Evolutionary conservation across 2,888 invertebrate genomes (phyloP).

Genomic region (Ectropis crepuscularia): DNA sequence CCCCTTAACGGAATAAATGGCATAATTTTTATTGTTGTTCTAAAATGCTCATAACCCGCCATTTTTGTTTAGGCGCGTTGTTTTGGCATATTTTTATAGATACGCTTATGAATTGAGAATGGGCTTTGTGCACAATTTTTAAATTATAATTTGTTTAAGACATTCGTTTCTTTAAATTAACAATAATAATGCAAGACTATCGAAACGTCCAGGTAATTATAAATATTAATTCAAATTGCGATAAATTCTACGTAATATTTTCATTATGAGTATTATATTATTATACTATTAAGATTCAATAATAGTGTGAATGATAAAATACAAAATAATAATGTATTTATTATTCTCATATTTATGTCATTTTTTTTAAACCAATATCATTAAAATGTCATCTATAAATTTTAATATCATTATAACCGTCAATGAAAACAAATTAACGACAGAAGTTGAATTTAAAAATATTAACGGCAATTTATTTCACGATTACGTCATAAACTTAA

Average conservation of each 20-base stretch:
- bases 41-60: constrained; percentile 59
- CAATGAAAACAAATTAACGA: constrained; percentile 63
- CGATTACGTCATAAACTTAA: constrained; percentile 54
- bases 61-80: constrained; percentile 54
- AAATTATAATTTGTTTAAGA: constrained; percentile 63
- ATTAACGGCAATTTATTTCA: constrained; percentile 36
- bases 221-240: too few species aligned
- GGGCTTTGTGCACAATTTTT: constrained; percentile 65
- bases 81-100: constrained; percentile 43
- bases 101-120: constrained; percentile 46
- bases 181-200: too few species aligned
- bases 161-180: too few species aligned
- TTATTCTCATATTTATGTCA: too few species aligned
- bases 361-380: too few species aligned
- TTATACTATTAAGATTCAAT: too few species aligned
- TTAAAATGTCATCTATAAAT: background rate
- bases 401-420: constrained; percentile 60
- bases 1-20: constrained; percentile 65
- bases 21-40: constrained; percentile 77
- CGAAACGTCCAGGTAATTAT: too few species aligned
- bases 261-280: too few species aligned
- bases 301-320: too few species aligned
- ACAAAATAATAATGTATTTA: too few species aligned
- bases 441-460: constrained; percentile 34
- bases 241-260: too few species aligned